Percentiles rank a stretch among this genome's conserved stretches.
These are phyloP conservation scores for Nautilus pompilius DNA, from an alignment of 1,140 invertebrate species.

Conservation along the genomic window DNA sequence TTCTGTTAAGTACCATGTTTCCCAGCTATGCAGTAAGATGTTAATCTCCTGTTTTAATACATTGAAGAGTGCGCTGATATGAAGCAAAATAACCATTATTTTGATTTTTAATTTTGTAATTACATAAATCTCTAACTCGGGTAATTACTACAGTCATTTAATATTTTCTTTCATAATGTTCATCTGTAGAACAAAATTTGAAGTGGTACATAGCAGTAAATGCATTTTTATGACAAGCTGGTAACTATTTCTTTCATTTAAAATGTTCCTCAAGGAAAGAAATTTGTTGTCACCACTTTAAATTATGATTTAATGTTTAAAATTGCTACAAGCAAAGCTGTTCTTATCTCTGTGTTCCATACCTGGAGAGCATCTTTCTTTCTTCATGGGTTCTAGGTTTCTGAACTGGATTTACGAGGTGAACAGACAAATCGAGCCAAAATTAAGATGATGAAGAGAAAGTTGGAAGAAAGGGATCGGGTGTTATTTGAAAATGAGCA, in stretches of 20 bases:
- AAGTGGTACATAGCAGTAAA: too few relatives aligned
- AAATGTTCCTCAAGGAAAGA: background rate
- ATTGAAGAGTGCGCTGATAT: too few relatives aligned
- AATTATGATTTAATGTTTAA: background rate
- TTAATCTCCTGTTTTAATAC: too few relatives aligned
- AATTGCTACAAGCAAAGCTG: background rate
- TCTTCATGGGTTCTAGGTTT: background rate
- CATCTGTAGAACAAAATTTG: too few relatives aligned
- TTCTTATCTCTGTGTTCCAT: background rate
- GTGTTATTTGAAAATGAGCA: conserved; percentile 40
- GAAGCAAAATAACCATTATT: too few relatives aligned
- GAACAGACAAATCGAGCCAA: conserved; percentile 38
- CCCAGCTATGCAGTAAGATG: too few relatives aligned
- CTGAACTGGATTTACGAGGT: conserved; percentile 9
- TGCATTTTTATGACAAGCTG: background rate
- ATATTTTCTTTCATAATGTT: too few relatives aligned
- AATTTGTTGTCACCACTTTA: background rate
- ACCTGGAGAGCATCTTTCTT: background rate
- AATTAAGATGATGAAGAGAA: conserved; percentile 38
- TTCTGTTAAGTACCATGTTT: too few relatives aligned
- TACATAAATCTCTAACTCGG: too few relatives aligned
- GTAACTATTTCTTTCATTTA: background rate
- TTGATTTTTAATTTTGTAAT: too few relatives aligned
- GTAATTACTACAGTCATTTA: too few relatives aligned
- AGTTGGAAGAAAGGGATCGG: conserved; percentile 46